Conservation (phyloP, 1,140 invertebrate species). For the Chrysoperla carnea region DNA sequence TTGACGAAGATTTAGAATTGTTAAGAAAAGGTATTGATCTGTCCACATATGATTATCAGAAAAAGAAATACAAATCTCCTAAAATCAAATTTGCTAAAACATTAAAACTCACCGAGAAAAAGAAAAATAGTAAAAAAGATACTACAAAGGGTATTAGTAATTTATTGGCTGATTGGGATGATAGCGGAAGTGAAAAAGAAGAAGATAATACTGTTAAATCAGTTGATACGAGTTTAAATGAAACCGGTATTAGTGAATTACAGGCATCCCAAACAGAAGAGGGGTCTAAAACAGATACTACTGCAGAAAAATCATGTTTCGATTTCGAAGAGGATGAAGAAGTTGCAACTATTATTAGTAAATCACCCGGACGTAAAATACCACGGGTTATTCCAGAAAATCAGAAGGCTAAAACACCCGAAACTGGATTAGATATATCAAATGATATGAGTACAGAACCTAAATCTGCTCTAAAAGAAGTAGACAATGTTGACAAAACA, state of each 20-base stretch:
- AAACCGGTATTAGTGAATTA: conserved; percentile 22
- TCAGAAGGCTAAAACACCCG: conserved; percentile 10
- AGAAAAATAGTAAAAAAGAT: conserved; percentile 9
- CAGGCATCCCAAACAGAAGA: not conserved
- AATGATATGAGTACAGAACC: too few relatives aligned
- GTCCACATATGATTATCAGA: conserved; percentile 7
- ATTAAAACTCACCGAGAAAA: conserved; percentile 12
- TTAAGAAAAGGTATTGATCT: conserved; percentile 6
- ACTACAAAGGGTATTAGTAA: conserved; percentile 9
- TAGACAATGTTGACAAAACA: too few relatives aligned
- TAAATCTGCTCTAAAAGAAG: too few relatives aligned
- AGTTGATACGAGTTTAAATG: too few relatives aligned
- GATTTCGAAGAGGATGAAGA: conserved; percentile 37
- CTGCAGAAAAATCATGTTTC: conserved; percentile 29
- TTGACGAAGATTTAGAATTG: conserved; percentile 11
- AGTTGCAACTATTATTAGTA: conserved; percentile 16
- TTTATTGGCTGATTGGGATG: conserved; percentile 22
- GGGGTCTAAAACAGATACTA: conserved; percentile 8
- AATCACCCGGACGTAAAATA: conserved; percentile 27
- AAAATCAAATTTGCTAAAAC: conserved; percentile 4
- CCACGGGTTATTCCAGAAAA: conserved; percentile 20
- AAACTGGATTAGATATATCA: conserved; percentile 1
- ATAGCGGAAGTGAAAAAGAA: conserved; percentile 17
- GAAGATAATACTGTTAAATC: conserved; percentile 14
- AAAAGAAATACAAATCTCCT: conserved; percentile 18